phyloP scores from a whole-genome alignment of 1,140 invertebrate species.

The Atta texana region DNA sequence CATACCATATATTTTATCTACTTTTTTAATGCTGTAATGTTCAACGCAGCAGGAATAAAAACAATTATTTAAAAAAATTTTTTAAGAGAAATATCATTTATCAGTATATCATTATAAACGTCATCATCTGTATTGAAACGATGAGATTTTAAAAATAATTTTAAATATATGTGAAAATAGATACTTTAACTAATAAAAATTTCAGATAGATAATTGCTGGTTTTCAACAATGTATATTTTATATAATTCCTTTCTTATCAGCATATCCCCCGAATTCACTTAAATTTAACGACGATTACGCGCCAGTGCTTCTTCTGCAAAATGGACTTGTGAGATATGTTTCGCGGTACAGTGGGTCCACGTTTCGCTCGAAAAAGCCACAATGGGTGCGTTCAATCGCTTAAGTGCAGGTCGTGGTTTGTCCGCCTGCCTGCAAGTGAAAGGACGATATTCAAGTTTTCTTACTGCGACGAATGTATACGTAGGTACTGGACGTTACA shows the following conservation, averaged over 20 bases:
- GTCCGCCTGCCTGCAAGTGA: conserved; percentile 63
- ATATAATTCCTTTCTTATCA: conserved; percentile 44
- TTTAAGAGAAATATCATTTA: neutral
- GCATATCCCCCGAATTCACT: conserved; percentile 50
- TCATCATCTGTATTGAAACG: neutral
- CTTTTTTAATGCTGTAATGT: conserved; percentile 14
- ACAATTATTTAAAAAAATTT: neutral
- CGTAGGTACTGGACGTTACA: conserved; percentile 64
- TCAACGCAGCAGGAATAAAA: neutral
- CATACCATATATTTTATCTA: conserved; percentile 30
- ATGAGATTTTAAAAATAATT: neutral
- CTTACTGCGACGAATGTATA: conserved; percentile 68
- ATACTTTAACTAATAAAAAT: neutral
- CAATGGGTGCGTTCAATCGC: conserved; percentile 76
- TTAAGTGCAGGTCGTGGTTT: conserved; percentile 76
- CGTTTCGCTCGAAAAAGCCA: conserved; percentile 74
- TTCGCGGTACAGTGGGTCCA: conserved; percentile 60
- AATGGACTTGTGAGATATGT: conserved; percentile 69
- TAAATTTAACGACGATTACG: conserved; percentile 72
- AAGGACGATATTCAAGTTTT: conserved; percentile 44
- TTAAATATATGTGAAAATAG: neutral
- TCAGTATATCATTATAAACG: too few species aligned
- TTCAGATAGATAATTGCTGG: neutral
- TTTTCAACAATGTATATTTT: conserved; percentile 26
- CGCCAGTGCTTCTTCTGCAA: conserved; percentile 46